Percentiles rank a stretch among this genome's conserved stretches.
phyloP scores from a whole-genome alignment of 2,797 vertebrate species.

The Pelodytes ibericus region DNA sequence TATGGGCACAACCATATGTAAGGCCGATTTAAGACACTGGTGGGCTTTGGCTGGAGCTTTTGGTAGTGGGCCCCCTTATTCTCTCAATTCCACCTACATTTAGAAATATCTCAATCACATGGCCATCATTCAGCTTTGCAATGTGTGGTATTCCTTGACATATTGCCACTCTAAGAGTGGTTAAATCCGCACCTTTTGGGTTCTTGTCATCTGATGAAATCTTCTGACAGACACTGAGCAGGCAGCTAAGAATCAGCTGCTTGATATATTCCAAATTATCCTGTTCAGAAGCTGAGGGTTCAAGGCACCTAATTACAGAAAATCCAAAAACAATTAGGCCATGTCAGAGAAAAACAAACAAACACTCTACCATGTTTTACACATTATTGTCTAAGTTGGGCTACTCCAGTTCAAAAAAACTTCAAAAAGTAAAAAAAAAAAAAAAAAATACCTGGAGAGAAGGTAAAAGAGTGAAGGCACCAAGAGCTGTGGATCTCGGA shows the following conservation, averaged over 20 bases:
- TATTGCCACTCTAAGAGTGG: no score
- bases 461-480: constrained; percentile 87
- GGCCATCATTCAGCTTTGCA: no score
- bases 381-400: no score
- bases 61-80: no score
- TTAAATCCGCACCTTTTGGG: constrained; percentile 72
- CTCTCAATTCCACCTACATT: no score
- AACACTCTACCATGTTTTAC: no score
- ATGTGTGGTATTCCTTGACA: no score
- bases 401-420: not conserved
- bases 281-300: constrained; percentile 68
- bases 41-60: no score
- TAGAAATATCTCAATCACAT: no score
- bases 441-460: constrained; percentile 79
- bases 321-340: not conserved
- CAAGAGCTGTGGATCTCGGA: constrained; percentile 78
- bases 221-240: constrained; percentile 86
- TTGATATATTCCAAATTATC: constrained; percentile 89
- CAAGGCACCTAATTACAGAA: constrained; percentile 76
- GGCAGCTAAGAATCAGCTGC: constrained; percentile 89
- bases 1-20: no score
- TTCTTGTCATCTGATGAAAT: constrained; percentile 73
- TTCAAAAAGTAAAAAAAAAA: not conserved
- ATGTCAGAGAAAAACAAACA: no score
- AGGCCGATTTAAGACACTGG: no score